Evolutionary conservation across 2,888 invertebrate species (phyloP), one percentile per base, ranked within the genome.

Genomic region (Oxyteleia sp.): DNA sequence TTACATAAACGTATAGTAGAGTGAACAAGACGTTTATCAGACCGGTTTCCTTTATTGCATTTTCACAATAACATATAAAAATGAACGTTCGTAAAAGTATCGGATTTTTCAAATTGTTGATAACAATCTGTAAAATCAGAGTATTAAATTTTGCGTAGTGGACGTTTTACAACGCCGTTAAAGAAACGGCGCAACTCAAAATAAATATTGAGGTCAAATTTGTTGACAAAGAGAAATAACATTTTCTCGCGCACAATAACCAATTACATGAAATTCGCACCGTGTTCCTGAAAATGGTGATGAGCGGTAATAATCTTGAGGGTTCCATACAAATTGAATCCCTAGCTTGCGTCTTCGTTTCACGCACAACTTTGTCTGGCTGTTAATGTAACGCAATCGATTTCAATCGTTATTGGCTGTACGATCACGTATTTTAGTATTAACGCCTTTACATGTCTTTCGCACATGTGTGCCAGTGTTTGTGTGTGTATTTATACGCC

Each of bases 391-490:
- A 64, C 64, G 78, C 83, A 75, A 83, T 79, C 83, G 74, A 78
- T 74, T 84, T 79, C 78, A 68, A 55, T 66, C 80, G 47, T 86
- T 84, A 78, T 72, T 75, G 74, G 53, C 84, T 66, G 61, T 55
- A 53, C 59, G 82, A 87, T 87, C 87, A 81, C 86, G 85, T 85
- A 66, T 84, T 76, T 84, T 85, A 78, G 83, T 78, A 68, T 69
- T 81, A 72, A 84, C 82, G 71, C 85, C 61, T 85, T 76, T 85
- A 85, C 83, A 66, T 59, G 74, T 72, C 63, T 47, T 57, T 29
- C 59, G 29, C 64, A 57, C 32, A 53, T 78, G 47, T 47, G 69
- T 20, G 18, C 18, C 2, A 2, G 18, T 45, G 18, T 18, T 61
- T 82, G 71, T 59, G 82, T 20, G 45, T 43, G 43, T 3, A 45